A percentile compares a stretch with the other conserved stretches of the same genome.
phyloP scores from a whole-genome alignment of 2,888 invertebrate genomes.

The Xanthia icteritia region DNA sequence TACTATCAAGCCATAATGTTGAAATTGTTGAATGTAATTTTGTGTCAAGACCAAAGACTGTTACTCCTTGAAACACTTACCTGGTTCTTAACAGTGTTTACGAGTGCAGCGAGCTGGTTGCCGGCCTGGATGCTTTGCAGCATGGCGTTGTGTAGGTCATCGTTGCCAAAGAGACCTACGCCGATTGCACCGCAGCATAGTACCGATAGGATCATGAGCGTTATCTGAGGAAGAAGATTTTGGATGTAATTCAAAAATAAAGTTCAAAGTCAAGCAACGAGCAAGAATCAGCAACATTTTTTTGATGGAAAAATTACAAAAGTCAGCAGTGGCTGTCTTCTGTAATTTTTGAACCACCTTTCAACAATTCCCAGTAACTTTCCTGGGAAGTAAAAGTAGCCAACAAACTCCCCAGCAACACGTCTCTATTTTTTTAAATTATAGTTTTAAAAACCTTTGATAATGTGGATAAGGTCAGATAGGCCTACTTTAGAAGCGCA shows the following conservation, averaged over 20 bases:
- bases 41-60: not conserved
- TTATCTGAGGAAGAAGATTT: slow-evolving; percentile 83
- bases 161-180: slow-evolving; percentile 97
- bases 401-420: not conserved
- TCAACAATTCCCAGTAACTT: not conserved
- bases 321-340: no score
- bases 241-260: no score
- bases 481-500: not conserved
- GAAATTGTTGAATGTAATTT: not conserved
- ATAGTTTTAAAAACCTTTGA: not conserved
- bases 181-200: slow-evolving; percentile 97
- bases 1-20: not conserved
- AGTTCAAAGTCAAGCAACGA: no score
- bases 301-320: no score
- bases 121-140: slow-evolving; percentile 95
- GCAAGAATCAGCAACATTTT: no score
- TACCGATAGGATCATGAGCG: slow-evolving; percentile 95
- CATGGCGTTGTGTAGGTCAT: slow-evolving; percentile 97
- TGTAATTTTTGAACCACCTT: no score
- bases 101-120: slow-evolving; percentile 94
- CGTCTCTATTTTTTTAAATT: no score
- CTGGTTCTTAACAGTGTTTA: slow-evolving; percentile 95
- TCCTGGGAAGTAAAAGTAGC: no score
- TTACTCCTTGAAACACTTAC: slow-evolving; percentile 79
- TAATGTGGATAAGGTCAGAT: not conserved